These are phyloP conservation scores for Mesochorus sp. DNA, from an alignment of 2,888 invertebrate genomes.

Conservation along the genomic window DNA sequence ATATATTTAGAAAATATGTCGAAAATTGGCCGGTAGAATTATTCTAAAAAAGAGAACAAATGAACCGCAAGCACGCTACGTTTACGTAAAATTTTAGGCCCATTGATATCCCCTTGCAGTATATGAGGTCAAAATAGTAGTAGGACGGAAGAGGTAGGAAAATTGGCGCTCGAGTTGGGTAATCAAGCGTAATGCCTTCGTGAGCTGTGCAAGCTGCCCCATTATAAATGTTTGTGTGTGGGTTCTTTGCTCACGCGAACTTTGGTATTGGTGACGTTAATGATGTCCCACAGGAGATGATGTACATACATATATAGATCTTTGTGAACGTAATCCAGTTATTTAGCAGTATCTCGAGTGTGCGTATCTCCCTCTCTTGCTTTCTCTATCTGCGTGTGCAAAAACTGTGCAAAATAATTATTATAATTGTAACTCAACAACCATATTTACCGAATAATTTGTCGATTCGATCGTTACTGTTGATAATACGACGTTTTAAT, in stretches of 20 bases:
- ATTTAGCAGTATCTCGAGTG: conserved; percentile 32
- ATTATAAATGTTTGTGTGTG: conserved; percentile 39
- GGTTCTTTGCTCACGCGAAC: conserved; percentile 75
- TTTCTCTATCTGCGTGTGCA: conserved; percentile 27
- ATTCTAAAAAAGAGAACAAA: too few species aligned
- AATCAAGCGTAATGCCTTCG: conserved; percentile 76
- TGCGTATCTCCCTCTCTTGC: conserved; percentile 11
- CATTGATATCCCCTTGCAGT: conserved; percentile 14
- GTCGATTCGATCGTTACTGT: too few species aligned
- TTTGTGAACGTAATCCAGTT: conserved; percentile 52
- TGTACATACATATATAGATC: conserved; percentile 29
- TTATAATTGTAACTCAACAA: too few species aligned
- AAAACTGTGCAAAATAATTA: too few species aligned
- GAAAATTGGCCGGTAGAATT: too few species aligned
- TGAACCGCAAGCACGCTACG: too few species aligned
- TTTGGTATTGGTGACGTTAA: conserved; percentile 76
- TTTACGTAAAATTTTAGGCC: conserved; percentile 44
- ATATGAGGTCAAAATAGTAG: conserved; percentile 19
- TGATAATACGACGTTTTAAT: too few species aligned
- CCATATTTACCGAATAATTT: too few species aligned
- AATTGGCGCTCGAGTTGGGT: conserved; percentile 64
- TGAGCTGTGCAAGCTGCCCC: conserved; percentile 71
- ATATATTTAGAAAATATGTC: too few species aligned
- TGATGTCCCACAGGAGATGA: conserved; percentile 79
- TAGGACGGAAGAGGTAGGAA: conserved; percentile 59